A percentile compares a stretch with the other conserved stretches of the same genome.
These are phyloP conservation scores for Podabrus alpinus DNA, from an alignment of 2,888 invertebrate species.

Conservation along the genomic window DNA sequence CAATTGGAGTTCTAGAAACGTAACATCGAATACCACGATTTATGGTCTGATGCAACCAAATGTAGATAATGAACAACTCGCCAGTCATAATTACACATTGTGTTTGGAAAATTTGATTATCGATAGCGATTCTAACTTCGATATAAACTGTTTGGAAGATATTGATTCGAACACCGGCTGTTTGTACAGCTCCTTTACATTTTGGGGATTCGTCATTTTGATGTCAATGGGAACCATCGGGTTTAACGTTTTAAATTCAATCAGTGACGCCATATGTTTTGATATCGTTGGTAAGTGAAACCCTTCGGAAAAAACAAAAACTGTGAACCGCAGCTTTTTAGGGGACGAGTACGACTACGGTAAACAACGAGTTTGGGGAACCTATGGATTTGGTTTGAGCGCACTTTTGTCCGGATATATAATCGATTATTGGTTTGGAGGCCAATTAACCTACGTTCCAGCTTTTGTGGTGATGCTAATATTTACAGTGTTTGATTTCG, in stretches of 20 bases:
- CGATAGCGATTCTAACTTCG: slow-evolving; percentile 32
- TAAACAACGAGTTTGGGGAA: slow-evolving; percentile 81
- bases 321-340: slow-evolving; percentile 43
- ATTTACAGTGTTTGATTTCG: slow-evolving; percentile 68
- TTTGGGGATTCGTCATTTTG: slow-evolving; percentile 75
- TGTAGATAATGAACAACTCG: background rate
- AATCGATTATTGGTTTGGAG: slow-evolving; percentile 67
- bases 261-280: slow-evolving; percentile 90
- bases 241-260: slow-evolving; percentile 83
- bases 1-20: slow-evolving; percentile 3
- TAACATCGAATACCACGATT: background rate
- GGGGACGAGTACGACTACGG: slow-evolving; percentile 76
- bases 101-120: slow-evolving; percentile 6
- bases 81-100: background rate
- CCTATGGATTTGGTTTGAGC: slow-evolving; percentile 76
- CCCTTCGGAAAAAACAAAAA: background rate
- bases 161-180: slow-evolving; percentile 42
- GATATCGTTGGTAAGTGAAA: slow-evolving; percentile 73
- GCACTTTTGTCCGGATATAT: slow-evolving; percentile 73
- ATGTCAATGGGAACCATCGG: slow-evolving; percentile 77
- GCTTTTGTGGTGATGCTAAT: slow-evolving; percentile 69
- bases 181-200: slow-evolving; percentile 65
- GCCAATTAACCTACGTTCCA: slow-evolving; percentile 67
- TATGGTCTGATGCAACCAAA: slow-evolving; percentile 8
- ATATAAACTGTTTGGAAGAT: slow-evolving; percentile 44